phyloP scores from a whole-genome alignment of 2,113 vertebrate species.

The Fregata magnificens region DNA sequence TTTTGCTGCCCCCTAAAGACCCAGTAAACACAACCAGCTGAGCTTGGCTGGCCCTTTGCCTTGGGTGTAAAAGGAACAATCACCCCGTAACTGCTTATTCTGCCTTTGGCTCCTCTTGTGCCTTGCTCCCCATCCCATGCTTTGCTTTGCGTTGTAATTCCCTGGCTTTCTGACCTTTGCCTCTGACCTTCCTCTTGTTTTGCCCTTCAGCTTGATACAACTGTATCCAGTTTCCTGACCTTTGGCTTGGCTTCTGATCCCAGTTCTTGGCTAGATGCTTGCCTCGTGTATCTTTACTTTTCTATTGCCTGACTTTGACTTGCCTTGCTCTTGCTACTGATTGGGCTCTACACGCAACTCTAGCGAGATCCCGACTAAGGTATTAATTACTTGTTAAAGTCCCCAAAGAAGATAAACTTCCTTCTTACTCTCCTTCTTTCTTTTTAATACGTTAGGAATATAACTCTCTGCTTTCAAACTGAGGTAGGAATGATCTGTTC shows the following conservation, averaged over 20 bases:
- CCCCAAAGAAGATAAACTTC: neutral
- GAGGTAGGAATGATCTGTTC: neutral
- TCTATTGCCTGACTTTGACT: neutral
- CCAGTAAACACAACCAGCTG: neutral
- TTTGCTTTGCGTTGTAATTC: neutral
- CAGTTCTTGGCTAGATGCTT: neutral
- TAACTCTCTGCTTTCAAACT: neutral
- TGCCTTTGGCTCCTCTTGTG: neutral
- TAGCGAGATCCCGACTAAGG: neutral
- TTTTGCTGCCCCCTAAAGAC: neutral
- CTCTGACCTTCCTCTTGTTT: neutral
- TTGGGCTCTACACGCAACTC: neutral
- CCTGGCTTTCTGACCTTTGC: neutral
- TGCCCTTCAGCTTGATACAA: neutral
- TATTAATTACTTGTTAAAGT: neutral
- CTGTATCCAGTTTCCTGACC: neutral
- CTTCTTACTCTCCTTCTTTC: neutral
- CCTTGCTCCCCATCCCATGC: neutral
- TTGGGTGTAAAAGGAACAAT: neutral
- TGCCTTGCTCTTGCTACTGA: neutral
- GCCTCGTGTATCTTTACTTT: neutral
- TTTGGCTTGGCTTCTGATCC: neutral
- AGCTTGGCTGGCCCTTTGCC: neutral
- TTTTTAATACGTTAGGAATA: neutral
- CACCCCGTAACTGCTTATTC: neutral